Evolutionary conservation across 2,113 vertebrate species (phyloP), one percentile per base, ranked within the genome.

Genomic region (Phaethon lepturus): DNA sequence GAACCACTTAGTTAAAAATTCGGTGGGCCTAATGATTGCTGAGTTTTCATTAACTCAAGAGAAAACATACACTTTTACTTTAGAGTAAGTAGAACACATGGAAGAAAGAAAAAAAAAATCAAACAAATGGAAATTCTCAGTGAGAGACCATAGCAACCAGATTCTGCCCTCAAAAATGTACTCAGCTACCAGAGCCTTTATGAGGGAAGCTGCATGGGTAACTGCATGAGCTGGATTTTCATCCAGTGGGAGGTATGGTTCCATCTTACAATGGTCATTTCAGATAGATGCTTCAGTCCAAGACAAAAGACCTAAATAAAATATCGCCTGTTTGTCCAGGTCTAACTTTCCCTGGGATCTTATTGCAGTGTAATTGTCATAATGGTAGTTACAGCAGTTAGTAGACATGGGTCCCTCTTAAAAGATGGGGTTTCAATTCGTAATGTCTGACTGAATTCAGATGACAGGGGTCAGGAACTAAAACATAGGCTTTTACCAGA

Each of bases 1-100:
- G 84, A 93, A 69, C 50, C 63, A 31, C 58, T 76, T 88, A 91
- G 88, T 88, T 88, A 88, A 93, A 90, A 85, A 89, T 73, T 90
- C 84, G 62, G 56, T 66, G 66, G 45, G 42, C 20, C 25, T 74
- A 95, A 66, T 13, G 28, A 69, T 64, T 68, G 38, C 55, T 89
- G 73, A 40, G 52, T 89, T 92, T 93, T 86, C 45, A 88, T 47
- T 90, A 85, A 81, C 31, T 75, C 45, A 78, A 73, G 53, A 79
- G 26, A 42, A 90, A 86, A 63, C 28, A 73, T 19, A 49, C 33
- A 69, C 7, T 79, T 95, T 69, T 93, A 19, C 47, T 87, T 90
- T 85, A 19, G 28, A 91, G 31, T 35, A 67, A 88, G n/a, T 15
- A 62, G 40, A 53, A 62, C 45, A 88, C 7, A 56, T 44, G 38